Percentiles rank a stretch among this genome's conserved stretches.
Evolutionary conservation across 2,113 vertebrate genomes (phyloP).

Genomic region (Caranx melampygus): DNA sequence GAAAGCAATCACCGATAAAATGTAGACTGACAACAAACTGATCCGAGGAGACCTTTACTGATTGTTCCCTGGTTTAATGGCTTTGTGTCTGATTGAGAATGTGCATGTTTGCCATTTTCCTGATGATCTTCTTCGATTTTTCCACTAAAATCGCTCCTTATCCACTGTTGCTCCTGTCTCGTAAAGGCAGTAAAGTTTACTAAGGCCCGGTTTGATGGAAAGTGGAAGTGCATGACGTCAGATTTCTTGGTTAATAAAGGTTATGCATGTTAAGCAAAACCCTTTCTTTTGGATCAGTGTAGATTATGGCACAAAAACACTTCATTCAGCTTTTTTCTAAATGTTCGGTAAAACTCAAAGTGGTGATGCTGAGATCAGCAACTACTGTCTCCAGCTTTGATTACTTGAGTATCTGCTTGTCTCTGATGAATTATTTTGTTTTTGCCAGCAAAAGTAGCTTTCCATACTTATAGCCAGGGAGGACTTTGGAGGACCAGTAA

Average conservation of each 20-base stretch:
- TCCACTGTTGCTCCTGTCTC: not conserved
- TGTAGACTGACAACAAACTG: not conserved
- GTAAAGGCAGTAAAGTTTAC: slow-evolving; percentile 10
- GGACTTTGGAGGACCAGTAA: slow-evolving; percentile 64
- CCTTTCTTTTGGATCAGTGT: slow-evolving; percentile 27
- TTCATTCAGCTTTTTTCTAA: slow-evolving; percentile 18
- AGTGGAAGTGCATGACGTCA: slow-evolving; percentile 13
- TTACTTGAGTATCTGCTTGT: slow-evolving; percentile 53
- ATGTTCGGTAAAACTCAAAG: slow-evolving; percentile 19
- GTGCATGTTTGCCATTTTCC: not conserved
- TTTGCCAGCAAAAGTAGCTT: slow-evolving; percentile 69
- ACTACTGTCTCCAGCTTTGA: slow-evolving; percentile 52
- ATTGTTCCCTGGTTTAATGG: not conserved
- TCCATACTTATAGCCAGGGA: slow-evolving; percentile 61
- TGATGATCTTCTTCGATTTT: not conserved
- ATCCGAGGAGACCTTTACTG: not conserved
- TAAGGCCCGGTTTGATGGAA: slow-evolving; percentile 25
- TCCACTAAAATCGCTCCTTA: not conserved
- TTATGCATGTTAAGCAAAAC: slow-evolving; percentile 31
- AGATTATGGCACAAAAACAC: slow-evolving; percentile 13
- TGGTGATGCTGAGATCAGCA: slow-evolving; percentile 45
- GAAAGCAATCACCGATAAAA: not conserved
- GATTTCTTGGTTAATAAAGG: slow-evolving; percentile 5
- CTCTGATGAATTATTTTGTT: slow-evolving; percentile 70
- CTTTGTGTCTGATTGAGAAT: not conserved